phyloP scores from a whole-genome alignment of 1,140 invertebrate species.

The Drosophila busckii region DNA sequence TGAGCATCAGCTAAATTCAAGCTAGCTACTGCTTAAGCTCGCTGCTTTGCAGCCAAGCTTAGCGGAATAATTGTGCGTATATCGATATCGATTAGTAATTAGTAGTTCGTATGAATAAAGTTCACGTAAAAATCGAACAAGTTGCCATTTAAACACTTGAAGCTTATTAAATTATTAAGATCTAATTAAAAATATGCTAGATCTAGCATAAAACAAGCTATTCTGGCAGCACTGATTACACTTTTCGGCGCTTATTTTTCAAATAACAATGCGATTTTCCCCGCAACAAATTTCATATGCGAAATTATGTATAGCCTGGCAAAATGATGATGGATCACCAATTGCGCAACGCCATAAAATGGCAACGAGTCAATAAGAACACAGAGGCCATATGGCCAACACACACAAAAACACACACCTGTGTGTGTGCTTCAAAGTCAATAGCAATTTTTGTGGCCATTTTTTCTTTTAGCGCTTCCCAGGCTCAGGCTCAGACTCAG shows the following conservation, averaged over 20 bases:
- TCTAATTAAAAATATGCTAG: no score
- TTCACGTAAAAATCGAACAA: no score
- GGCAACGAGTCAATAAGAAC: constrained; percentile 73
- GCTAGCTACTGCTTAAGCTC: background rate
- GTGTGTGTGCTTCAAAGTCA: constrained; percentile 38
- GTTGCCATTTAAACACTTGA: no score
- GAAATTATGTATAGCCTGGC: constrained; percentile 47
- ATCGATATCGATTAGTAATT: no score
- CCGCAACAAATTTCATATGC: constrained; percentile 54
- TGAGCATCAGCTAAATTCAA: no score
- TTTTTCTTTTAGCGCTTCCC: constrained; percentile 44
- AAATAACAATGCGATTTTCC: constrained; percentile 32
- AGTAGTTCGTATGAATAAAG: no score
- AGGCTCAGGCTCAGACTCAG: constrained; percentile 3
- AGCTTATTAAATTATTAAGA: no score
- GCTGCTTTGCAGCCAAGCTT: no score
- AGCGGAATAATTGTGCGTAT: no score
- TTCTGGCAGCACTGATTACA: no score
- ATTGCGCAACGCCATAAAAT: constrained; percentile 65
- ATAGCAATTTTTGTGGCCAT: constrained; percentile 70
- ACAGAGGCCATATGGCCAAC: constrained; percentile 38
- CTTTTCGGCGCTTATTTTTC: no score
- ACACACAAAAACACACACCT: constrained; percentile 3
- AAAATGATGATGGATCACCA: constrained; percentile 72
- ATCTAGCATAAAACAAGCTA: no score